These are phyloP conservation scores for Agriopis aurantiaria DNA, from an alignment of 2,888 invertebrate genomes.

Conservation along the genomic window DNA sequence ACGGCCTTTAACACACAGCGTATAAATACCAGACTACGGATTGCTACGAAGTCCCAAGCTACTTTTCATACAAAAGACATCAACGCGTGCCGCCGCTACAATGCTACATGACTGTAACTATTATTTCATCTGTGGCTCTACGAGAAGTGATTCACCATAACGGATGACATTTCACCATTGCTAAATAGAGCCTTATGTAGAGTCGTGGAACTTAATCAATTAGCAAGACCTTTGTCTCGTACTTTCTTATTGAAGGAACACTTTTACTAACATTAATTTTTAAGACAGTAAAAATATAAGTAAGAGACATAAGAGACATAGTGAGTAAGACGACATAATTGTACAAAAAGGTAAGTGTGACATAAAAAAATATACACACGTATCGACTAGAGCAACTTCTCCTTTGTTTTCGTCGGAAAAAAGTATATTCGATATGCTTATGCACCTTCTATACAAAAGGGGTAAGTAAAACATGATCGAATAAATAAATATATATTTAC, in stretches of 20 bases:
- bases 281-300: not conserved
- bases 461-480: too few relatives aligned
- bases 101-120: not conserved
- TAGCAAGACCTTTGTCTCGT: not conserved
- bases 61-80: constrained; percentile 57
- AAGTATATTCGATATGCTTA: too few relatives aligned
- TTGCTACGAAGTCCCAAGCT: not conserved
- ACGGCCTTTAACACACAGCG: too few relatives aligned
- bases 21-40: too few relatives aligned
- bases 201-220: not conserved
- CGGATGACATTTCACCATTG: not conserved
- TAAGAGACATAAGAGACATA: too few relatives aligned
- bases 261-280: not conserved
- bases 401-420: too few relatives aligned
- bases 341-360: too few relatives aligned
- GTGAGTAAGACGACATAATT: too few relatives aligned
- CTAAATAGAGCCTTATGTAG: not conserved
- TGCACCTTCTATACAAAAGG: too few relatives aligned
- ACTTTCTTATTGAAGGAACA: not conserved
- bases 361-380: too few relatives aligned
- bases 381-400: too few relatives aligned
- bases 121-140: not conserved
- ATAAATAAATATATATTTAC: too few relatives aligned
- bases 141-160: not conserved
- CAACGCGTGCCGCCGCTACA: constrained; percentile 53